These are phyloP conservation scores for Sebastes vulpes DNA, from an alignment of 2,797 vertebrate species.

Conservation along the genomic window DNA sequence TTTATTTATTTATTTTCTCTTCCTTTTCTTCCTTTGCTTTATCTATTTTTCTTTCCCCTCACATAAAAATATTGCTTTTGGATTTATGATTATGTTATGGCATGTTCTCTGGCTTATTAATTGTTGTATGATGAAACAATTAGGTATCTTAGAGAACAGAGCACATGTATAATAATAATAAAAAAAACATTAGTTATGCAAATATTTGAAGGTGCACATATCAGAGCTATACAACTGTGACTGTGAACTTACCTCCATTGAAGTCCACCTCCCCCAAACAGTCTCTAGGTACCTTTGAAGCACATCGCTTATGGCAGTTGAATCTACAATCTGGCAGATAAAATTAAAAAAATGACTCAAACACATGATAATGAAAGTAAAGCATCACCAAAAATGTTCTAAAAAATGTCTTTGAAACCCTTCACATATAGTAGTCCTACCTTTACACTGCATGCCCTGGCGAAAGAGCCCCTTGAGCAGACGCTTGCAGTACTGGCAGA, in stretches of 20 bases:
- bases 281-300: constrained; percentile 97
- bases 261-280: constrained; percentile 97
- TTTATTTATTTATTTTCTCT: no score
- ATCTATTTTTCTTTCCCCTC: no score
- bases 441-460: constrained; percentile 99
- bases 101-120: no score
- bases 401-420: not conserved
- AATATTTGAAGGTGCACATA: not conserved
- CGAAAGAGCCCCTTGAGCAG: constrained; percentile 97
- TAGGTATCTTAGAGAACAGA: no score
- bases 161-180: no score
- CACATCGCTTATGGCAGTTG: constrained; percentile 97
- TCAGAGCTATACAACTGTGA: not conserved
- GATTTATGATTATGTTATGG: no score
- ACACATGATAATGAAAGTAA: not conserved
- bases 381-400: not conserved
- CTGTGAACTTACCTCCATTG: constrained; percentile 90
- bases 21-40: no score
- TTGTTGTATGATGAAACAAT: no score
- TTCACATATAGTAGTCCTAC: constrained; percentile 64
- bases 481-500: constrained; percentile 97
- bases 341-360: not conserved
- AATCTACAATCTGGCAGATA: constrained; percentile 93
- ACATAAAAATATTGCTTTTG: no score
- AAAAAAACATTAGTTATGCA: not conserved